These are phyloP conservation scores for Benthosema pterotum DNA, from an alignment of 2,797 vertebrate species.

Conservation along the genomic window DNA sequence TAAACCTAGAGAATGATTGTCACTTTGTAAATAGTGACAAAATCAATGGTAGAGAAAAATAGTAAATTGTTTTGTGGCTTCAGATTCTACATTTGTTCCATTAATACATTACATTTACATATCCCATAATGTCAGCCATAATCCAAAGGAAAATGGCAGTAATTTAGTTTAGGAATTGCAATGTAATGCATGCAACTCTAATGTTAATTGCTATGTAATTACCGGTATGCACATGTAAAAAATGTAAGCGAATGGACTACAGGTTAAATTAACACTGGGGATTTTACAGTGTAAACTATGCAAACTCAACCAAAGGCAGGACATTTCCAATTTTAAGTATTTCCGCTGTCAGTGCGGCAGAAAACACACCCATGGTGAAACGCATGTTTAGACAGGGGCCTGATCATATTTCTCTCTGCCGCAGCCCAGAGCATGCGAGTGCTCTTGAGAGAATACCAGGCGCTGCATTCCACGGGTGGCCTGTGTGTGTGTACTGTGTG, in stretches of 20 bases:
- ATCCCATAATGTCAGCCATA: neutral
- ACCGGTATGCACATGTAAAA: neutral
- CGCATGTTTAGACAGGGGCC: conserved; percentile 74
- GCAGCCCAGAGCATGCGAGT: conserved; percentile 48
- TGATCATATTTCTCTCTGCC: conserved; percentile 70
- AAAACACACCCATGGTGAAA: conserved; percentile 61
- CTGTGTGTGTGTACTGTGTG: conserved; percentile 52
- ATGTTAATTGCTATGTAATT: too few relatives aligned
- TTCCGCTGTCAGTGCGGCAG: conserved; percentile 53
- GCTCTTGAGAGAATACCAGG: conserved; percentile 71
- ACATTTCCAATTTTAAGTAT: conserved; percentile 53
- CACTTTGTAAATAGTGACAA: too few relatives aligned
- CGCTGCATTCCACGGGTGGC: conserved; percentile 73
- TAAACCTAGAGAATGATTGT: too few relatives aligned
- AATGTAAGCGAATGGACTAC: neutral
- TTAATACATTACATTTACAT: too few relatives aligned
- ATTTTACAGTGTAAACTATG: conserved; percentile 40
- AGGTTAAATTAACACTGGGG: too few relatives aligned
- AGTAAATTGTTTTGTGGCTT: too few relatives aligned
- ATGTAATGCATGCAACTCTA: too few relatives aligned
- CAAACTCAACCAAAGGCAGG: conserved; percentile 15
- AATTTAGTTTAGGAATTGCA: too few relatives aligned
- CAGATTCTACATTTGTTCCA: too few relatives aligned
- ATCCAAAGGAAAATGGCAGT: neutral
- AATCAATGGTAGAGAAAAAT: too few relatives aligned